Evolutionary conservation across 2,113 vertebrate species (phyloP).

Genomic region (Equus przewalskii): DNA sequence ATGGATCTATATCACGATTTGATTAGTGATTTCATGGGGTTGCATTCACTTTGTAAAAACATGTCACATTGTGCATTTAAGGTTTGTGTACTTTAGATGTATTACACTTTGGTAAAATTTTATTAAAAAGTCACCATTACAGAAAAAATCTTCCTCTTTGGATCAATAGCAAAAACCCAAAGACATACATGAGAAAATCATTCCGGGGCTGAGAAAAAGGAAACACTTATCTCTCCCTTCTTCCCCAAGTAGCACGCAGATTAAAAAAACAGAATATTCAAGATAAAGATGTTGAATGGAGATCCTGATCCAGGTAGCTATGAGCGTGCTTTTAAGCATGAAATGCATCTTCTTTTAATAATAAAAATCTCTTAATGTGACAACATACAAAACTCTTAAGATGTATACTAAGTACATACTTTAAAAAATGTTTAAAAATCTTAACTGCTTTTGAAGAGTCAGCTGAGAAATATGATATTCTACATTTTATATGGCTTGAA

Average conservation of each 20-base stretch:
- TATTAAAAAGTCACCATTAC: not conserved
- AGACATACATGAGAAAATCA: not conserved
- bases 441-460: not conserved
- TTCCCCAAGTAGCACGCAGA: not conserved
- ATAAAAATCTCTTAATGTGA: not conserved
- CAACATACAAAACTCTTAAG: not conserved
- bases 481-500: not conserved
- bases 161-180: not conserved
- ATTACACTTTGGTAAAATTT: not conserved
- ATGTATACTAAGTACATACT: not conserved
- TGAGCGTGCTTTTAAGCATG: not conserved
- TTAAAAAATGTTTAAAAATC: not conserved
- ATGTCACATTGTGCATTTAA: too few relatives aligned
- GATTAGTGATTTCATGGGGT: not conserved
- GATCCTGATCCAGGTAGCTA: not conserved
- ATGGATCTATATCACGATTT: rapidly evolving
- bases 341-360: not conserved
- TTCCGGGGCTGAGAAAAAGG: not conserved
- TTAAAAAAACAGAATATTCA: not conserved
- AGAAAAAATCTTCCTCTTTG: not conserved
- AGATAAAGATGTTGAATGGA: not conserved
- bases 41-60: not conserved
- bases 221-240: too few relatives aligned
- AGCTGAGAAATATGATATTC: not conserved
- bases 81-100: not conserved